These are phyloP conservation scores for Lamellibrachia luymesi DNA, from an alignment of 1,140 invertebrate genomes.

Conservation along the genomic window DNA sequence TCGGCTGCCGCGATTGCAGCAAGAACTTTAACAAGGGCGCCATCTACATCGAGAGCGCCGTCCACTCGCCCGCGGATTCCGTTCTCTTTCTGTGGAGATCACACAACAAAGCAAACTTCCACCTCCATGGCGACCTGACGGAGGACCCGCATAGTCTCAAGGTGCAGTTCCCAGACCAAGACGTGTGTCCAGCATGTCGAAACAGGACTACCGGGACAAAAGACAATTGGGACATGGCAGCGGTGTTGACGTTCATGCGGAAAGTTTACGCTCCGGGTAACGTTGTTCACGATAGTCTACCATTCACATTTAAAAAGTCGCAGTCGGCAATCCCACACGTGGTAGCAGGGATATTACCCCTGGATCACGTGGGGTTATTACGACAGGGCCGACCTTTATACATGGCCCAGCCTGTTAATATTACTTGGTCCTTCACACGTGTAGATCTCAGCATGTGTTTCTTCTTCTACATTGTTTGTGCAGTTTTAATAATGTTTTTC, in stretches of 20 bases:
- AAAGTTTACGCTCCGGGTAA: not conserved
- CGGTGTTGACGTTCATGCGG: conserved; percentile 1
- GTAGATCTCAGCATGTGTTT: not conserved
- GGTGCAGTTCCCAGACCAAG: conserved; percentile 78
- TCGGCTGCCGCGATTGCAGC: conserved; percentile 88
- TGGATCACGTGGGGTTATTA: not conserved
- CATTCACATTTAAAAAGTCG: not conserved
- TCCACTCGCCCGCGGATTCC: conserved; percentile 70
- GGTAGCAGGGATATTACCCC: not conserved
- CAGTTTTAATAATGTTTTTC: not conserved
- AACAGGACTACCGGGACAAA: not conserved
- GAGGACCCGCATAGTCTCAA: conserved; percentile 92
- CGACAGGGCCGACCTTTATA: not conserved
- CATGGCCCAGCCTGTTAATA: not conserved
- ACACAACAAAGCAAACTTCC: conserved; percentile 84
- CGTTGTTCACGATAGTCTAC: not conserved
- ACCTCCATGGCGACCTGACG: conserved; percentile 78
- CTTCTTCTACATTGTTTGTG: not conserved
- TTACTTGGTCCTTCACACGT: not conserved
- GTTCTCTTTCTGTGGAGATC: conserved; percentile 93
- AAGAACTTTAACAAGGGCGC: conserved; percentile 75
- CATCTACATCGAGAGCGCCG: conserved; percentile 67
- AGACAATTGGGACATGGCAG: conserved; percentile 2
- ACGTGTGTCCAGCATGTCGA: conserved; percentile 70
- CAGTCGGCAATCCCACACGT: not conserved